Evolutionary conservation across 2,888 invertebrate genomes (phyloP), one percentile per base, ranked within the genome.

Genomic region (Cryptophagus acutangulus): DNA sequence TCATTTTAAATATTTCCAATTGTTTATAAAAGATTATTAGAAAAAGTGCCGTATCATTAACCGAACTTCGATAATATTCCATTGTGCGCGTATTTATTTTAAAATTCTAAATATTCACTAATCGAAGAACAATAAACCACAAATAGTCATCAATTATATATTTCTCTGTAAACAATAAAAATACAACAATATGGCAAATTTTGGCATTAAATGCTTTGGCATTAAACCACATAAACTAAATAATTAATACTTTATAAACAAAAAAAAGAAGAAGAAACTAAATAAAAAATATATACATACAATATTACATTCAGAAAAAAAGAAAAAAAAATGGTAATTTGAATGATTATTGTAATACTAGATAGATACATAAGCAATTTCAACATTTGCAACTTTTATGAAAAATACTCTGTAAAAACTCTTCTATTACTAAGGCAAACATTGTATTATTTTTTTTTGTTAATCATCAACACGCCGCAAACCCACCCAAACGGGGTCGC

Each of bases 181-280:
- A 65, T 58, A 65, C 65, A 63, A 66, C 63, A 63, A 62, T 66
- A 69, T 70, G 68, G 69, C 68, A 67, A 62, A 66, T 66, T 69
- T 70, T 70, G 68, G 69, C 68, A 65, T 69, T 68, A 65, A 67
- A 69, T 69, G 70, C 69, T 69, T 69, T 70, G 70, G 70, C 67
- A 68, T 70, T 65, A 62, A 65, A 64, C 62, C 65, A 65, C 62
- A 57, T 50, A 43, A 56, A 45, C 36, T 33, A 49, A 52, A 50
- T 51, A 55, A 46, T 52, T 55, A 57, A 62, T 58, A 58, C 57
- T 55, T 57, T 52, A 51, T 49, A 40, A 45, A 50, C 51, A 51
- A 52, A 56, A 56, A 55, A 57, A 41, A 49, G 40, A 36, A 44
- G 33, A 15, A 31, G 5, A 3, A 8, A 20, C 6, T 20, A n/a